phyloP scores from a whole-genome alignment of 2,888 invertebrate species.

The Blera fallax region DNA sequence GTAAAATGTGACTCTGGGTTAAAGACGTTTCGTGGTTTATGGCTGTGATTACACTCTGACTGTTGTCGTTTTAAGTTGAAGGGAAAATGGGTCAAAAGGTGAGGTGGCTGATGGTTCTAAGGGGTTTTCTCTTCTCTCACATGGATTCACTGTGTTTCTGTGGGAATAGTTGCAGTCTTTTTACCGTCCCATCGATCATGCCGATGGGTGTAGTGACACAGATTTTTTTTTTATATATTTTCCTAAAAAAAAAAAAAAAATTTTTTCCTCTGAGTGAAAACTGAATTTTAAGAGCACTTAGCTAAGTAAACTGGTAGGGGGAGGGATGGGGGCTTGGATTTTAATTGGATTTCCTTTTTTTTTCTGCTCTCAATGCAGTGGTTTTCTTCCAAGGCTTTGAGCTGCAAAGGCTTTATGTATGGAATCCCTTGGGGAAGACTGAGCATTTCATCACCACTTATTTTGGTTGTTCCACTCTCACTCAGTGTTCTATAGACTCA shows the following conservation, averaged over 20 bases:
- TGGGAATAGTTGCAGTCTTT: neutral
- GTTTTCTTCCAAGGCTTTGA: neutral
- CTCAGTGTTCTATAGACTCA: neutral
- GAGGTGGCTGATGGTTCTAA: slow-evolving; percentile 27
- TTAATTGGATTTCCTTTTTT: neutral
- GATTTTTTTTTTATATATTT: slow-evolving; percentile 21
- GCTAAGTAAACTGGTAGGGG: neutral
- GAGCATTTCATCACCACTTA: neutral
- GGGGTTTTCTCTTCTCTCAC: neutral
- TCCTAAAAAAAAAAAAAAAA: neutral
- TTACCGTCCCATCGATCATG: slow-evolving; percentile 27
- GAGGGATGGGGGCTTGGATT: neutral
- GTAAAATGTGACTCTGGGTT: slow-evolving; percentile 66
- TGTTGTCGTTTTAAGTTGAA: slow-evolving; percentile 46
- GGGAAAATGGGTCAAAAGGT: slow-evolving; percentile 70
- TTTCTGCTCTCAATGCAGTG: neutral
- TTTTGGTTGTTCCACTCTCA: too few relatives aligned
- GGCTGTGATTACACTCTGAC: slow-evolving; percentile 61
- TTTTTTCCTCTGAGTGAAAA: neutral
- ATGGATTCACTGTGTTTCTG: neutral
- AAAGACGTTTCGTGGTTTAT: slow-evolving; percentile 71
- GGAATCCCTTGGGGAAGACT: too few relatives aligned
- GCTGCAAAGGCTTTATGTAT: neutral
- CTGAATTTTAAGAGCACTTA: neutral
- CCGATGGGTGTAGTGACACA: slow-evolving; percentile 51